Evolutionary conservation across 2,888 invertebrate genomes (phyloP).

Genomic region (Clusia tigrina): DNA sequence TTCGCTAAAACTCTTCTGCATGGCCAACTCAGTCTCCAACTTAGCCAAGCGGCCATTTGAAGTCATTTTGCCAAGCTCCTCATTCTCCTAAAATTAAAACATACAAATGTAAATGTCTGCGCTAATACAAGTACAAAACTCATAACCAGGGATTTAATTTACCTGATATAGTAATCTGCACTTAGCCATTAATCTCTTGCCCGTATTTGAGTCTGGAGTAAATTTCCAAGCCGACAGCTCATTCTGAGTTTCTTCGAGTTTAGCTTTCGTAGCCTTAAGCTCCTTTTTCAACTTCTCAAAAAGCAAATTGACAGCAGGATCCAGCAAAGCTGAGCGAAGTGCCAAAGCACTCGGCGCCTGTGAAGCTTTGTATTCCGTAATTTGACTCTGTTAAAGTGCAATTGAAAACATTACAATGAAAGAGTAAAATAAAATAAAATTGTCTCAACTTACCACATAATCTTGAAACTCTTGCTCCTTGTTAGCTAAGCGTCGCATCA

Average conservation of each 20-base stretch:
- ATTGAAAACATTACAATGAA: background rate
- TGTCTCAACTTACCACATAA: conserved; percentile 79
- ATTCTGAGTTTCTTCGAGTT: conserved; percentile 95
- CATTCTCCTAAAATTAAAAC: conserved; percentile 75
- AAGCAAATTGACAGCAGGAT: conserved; percentile 94
- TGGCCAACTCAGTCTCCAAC: conserved; percentile 91
- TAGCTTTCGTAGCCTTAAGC: conserved; percentile 85
- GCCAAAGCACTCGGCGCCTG: conserved; percentile 81
- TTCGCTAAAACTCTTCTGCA: conserved; percentile 94
- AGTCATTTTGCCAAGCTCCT: conserved; percentile 95
- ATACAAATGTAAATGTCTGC: background rate
- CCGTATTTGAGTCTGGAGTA: conserved; percentile 98
- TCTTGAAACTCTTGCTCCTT: conserved; percentile 98
- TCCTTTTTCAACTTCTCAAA: conserved; percentile 91
- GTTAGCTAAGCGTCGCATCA: conserved; percentile 89
- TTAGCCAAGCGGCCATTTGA: conserved; percentile 94
- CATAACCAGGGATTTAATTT: conserved; percentile 13
- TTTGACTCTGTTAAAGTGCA: conserved; percentile 83
- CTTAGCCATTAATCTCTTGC: conserved; percentile 97
- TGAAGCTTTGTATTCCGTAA: conserved; percentile 89
- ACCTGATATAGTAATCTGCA: conserved; percentile 88
- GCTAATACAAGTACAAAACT: too few relatives aligned
- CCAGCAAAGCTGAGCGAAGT: conserved; percentile 83
- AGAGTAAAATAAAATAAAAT: conserved; percentile 9
- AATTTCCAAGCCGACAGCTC: conserved; percentile 99